Evolutionary conservation across 1,140 invertebrate genomes (phyloP), one percentile per base, ranked within the genome.

Genomic region (Drosophila mayri): DNA sequence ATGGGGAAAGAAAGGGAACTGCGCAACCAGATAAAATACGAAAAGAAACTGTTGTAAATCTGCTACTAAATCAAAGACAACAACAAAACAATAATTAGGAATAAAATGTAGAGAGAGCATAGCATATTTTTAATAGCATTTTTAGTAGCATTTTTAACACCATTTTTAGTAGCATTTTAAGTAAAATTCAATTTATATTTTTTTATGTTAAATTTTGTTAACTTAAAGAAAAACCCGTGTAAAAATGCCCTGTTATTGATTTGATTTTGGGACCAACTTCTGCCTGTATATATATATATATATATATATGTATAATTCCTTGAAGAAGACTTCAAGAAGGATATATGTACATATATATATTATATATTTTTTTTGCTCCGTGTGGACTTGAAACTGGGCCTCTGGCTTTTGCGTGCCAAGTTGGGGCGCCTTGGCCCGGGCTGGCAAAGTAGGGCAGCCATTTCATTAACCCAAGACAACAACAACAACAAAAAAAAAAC

Each of bases 401-500:
- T 55, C 52, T 72, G 70, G 41, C 66, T 72, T 72, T 72, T 72
- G 70, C 70, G 60, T 76, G 73, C 73, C 73, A 76, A 76, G 61
- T 75, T 75, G 70, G 59, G 37, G 35, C 71, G 71, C 81, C 81
- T 80, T 81, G 78, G 78, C 72, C 79, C 66, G 76, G 63, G 62
- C 73, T 74, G 47, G 37, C 46, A 78, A 86, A 81, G 78, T 85
- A 81, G 81, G 81, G 49, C 81, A 86, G 67, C 67, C 78, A 86
- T 78, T 85, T 85, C 78, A 85, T 85, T 85, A 85, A 81, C 79
- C 82, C 62, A 67, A 63, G 68, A 64, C 67, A 71, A 64, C 58
- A 38, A 64, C 63, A 52, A 20, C 35, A 43, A 28, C 14, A 43
- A 28, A 50, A 41, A 6, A 37, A 14, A 43, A 28, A 25, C 37